These are phyloP conservation scores for Criorhina ranunculi DNA, from an alignment of 2,888 invertebrate genomes.

Conservation along the genomic window DNA sequence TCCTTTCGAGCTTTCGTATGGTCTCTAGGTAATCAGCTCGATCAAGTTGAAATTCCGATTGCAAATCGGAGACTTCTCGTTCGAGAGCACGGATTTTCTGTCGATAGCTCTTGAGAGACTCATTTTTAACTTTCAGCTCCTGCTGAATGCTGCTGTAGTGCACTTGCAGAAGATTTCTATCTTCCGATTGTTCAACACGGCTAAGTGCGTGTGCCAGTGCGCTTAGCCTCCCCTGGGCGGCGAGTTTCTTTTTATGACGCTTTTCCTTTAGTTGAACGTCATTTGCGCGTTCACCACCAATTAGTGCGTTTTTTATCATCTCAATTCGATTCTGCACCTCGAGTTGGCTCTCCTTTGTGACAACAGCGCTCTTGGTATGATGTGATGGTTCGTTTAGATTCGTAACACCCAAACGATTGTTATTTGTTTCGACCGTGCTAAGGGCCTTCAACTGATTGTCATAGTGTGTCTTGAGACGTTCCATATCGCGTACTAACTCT, in stretches of 20 bases:
- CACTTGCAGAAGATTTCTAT: slow-evolving; percentile 88
- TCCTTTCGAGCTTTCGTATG: slow-evolving; percentile 90
- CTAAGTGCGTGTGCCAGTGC: slow-evolving; percentile 86
- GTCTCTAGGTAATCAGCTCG: slow-evolving; percentile 93
- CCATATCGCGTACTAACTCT: slow-evolving; percentile 79
- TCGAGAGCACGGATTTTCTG: slow-evolving; percentile 89
- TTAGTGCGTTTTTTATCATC: slow-evolving; percentile 89
- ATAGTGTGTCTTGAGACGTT: slow-evolving; percentile 78
- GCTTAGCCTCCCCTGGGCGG: slow-evolving; percentile 88
- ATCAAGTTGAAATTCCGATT: slow-evolving; percentile 92
- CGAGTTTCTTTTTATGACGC: slow-evolving; percentile 88
- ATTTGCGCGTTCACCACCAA: slow-evolving; percentile 91
- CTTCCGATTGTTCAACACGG: slow-evolving; percentile 88
- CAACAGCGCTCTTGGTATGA: background rate
- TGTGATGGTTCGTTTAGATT: slow-evolving; percentile 36
- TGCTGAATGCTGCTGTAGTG: slow-evolving; percentile 92
- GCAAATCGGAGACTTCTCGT: slow-evolving; percentile 90
- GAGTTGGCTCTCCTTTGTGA: slow-evolving; percentile 78
- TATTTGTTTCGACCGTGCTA: slow-evolving; percentile 42
- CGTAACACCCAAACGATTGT: slow-evolving; percentile 21
- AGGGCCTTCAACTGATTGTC: slow-evolving; percentile 78
- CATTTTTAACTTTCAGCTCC: slow-evolving; percentile 90
- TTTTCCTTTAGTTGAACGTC: slow-evolving; percentile 90
- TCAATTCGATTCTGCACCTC: slow-evolving; percentile 85
- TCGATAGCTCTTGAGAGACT: slow-evolving; percentile 87